phyloP scores from a whole-genome alignment of 2,113 vertebrate genomes.

The Scatophagus argus region DNA sequence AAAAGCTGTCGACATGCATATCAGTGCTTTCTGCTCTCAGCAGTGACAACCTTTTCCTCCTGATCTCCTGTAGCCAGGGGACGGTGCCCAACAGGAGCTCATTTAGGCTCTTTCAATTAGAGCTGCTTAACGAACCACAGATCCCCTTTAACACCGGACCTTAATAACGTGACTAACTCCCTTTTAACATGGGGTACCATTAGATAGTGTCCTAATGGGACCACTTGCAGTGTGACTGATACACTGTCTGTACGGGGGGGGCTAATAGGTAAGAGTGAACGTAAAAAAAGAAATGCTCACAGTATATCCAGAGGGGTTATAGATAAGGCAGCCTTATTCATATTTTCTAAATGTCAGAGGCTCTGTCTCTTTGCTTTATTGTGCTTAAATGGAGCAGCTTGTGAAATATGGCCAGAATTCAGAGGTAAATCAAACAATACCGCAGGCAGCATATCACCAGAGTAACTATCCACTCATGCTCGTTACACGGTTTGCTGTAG shows the following conservation, averaged over 20 bases:
- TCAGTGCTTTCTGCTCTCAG: not conserved
- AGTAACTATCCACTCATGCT: no score
- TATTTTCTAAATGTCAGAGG: not conserved
- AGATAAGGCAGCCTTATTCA: not conserved
- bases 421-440: no score
- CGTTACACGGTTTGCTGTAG: no score
- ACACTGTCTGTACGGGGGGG: not conserved
- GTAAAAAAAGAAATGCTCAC: not conserved
- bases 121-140: constrained; percentile 32
- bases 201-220: constrained; percentile 13
- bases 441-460: no score
- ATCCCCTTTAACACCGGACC: constrained; percentile 7
- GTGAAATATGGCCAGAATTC: no score
- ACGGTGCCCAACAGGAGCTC: constrained; percentile 34
- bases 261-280: not conserved
- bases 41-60: not conserved
- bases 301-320: not conserved
- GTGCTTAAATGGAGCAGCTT: no score
- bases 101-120: constrained; percentile 45
- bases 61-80: not conserved
- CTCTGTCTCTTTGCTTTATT: not conserved
- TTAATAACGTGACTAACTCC: constrained; percentile 7
- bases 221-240: constrained; percentile 9
- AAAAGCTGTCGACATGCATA: not conserved
- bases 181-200: not conserved